Evolutionary conservation across 2,797 vertebrate species (phyloP).

Genomic region (Crenichthys baileyi): DNA sequence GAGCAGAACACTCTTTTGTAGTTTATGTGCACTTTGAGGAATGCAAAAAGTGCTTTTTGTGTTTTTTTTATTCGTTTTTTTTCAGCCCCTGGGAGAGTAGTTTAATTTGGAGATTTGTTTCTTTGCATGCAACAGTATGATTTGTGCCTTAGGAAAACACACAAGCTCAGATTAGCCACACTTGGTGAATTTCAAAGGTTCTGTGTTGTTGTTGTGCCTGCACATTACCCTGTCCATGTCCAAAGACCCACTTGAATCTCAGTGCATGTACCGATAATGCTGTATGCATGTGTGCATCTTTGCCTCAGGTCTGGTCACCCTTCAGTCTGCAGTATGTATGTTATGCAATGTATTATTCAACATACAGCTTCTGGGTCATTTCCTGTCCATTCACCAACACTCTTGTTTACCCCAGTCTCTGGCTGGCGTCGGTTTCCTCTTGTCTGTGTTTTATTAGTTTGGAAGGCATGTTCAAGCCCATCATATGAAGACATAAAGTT

Average conservation of each 20-base stretch:
- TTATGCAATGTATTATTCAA: constrained; percentile 56
- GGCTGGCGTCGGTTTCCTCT: constrained; percentile 65
- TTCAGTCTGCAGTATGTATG: constrained; percentile 41
- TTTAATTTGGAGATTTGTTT: constrained; percentile 25
- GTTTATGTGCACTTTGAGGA: constrained; percentile 32
- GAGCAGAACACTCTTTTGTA: constrained; percentile 24
- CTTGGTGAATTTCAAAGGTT: constrained; percentile 39
- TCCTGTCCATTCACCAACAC: constrained; percentile 61
- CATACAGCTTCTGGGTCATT: constrained; percentile 54
- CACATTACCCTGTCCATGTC: constrained; percentile 45
- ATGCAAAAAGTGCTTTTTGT: constrained; percentile 40
- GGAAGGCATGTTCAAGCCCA: constrained; percentile 47
- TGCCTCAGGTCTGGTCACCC: constrained; percentile 43
- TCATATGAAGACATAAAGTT: constrained; percentile 47
- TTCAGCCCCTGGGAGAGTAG: background rate
- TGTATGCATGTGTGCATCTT: constrained; percentile 64
- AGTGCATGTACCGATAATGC: constrained; percentile 63
- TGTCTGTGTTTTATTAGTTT: constrained; percentile 47
- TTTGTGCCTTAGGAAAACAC: constrained; percentile 34
- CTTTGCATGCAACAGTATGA: constrained; percentile 60
- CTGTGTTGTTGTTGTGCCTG: constrained; percentile 39
- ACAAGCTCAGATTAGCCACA: constrained; percentile 22
- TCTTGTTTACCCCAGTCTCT: constrained; percentile 51
- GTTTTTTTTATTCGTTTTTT: background rate
- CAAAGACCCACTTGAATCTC: constrained; percentile 38